Evolutionary conservation across 53 echinoderm and acorn worm species (phyloP).

Genomic region (Glandiceps talaboti): DNA sequence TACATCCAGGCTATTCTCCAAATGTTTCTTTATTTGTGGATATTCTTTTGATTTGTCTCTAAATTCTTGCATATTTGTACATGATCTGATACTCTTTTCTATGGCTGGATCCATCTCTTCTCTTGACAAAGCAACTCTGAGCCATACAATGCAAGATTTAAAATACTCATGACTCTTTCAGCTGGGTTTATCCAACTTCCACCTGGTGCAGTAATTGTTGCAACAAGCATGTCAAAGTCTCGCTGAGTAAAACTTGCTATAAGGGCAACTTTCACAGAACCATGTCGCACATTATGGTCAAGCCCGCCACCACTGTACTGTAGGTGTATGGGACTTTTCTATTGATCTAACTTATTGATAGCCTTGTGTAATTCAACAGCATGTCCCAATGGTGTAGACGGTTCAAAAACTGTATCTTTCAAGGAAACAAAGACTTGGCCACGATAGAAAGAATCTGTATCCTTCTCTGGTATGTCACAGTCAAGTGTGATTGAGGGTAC

Average conservation of each 20-base stretch:
- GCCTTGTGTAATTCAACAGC: constrained; percentile 10
- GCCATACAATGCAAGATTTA: constrained; percentile 4
- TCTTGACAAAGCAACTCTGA: too few relatives aligned
- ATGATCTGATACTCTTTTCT: too few relatives aligned
- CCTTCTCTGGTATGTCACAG: constrained; percentile 10
- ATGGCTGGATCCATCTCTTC: too few relatives aligned
- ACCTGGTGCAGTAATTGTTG: constrained; percentile 18
- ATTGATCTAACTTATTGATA: neutral
- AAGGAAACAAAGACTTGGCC: constrained; percentile 15
- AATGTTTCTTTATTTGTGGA: neutral
- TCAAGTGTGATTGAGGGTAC: constrained; percentile 22
- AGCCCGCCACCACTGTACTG: constrained; percentile 25
- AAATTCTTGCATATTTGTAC: neutral
- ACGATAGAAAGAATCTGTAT: constrained; percentile 11
- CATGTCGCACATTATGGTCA: constrained; percentile 13
- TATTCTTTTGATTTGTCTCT: neutral
- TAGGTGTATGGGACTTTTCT: constrained; percentile 5
- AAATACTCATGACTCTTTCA: constrained; percentile 4
- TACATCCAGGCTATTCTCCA: neutral
- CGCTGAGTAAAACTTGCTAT: constrained; percentile 6
- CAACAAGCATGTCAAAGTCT: constrained; percentile 15
- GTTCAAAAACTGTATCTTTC: constrained; percentile 23
- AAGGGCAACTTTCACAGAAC: constrained; percentile 17
- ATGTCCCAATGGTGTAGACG: constrained; percentile 29
- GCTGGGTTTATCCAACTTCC: constrained; percentile 16